Evolutionary conservation across 2,888 invertebrate genomes (phyloP).

Genomic region (Panopea generosa): DNA sequence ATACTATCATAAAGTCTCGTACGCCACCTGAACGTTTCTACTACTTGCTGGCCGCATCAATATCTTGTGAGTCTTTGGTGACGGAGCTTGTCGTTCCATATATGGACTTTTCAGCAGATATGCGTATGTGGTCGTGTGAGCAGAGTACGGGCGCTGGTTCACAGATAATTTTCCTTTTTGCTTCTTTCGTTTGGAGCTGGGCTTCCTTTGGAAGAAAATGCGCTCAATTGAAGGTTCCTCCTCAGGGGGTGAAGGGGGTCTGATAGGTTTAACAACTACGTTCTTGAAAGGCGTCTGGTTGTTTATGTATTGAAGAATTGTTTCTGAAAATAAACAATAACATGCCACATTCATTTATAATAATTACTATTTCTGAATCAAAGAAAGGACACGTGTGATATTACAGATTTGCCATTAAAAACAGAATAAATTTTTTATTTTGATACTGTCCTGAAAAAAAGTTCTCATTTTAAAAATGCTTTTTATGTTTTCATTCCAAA

Average conservation of each 20-base stretch:
- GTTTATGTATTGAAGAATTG: constrained; percentile 59
- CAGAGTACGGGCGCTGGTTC: constrained; percentile 81
- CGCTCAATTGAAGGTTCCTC: constrained; percentile 60
- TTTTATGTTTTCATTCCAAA: no score
- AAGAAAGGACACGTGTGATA: no score
- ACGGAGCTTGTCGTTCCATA: constrained; percentile 73
- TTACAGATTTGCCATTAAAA: no score
- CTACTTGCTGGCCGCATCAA: constrained; percentile 69
- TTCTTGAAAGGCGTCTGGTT: constrained; percentile 61
- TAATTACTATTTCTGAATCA: no score
- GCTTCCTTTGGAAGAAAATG: constrained; percentile 69
- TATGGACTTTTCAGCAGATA: constrained; percentile 76
- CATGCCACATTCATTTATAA: no score
- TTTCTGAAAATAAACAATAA: constrained; percentile 68
- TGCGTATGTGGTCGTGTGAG: constrained; percentile 69
- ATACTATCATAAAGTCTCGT: constrained; percentile 54
- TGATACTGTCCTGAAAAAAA: background rate
- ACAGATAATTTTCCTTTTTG: constrained; percentile 72
- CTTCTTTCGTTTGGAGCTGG: constrained; percentile 68
- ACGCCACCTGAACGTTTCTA: constrained; percentile 59
- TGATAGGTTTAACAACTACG: constrained; percentile 44
- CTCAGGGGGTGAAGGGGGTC: constrained; percentile 52
- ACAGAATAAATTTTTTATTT: no score
- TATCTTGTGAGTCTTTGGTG: constrained; percentile 68
- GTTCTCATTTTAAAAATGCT: no score